Base-by-base conservation (phyloP, 2,797 vertebrate genomes). In the Odontamblyopus rebecca region DNA sequence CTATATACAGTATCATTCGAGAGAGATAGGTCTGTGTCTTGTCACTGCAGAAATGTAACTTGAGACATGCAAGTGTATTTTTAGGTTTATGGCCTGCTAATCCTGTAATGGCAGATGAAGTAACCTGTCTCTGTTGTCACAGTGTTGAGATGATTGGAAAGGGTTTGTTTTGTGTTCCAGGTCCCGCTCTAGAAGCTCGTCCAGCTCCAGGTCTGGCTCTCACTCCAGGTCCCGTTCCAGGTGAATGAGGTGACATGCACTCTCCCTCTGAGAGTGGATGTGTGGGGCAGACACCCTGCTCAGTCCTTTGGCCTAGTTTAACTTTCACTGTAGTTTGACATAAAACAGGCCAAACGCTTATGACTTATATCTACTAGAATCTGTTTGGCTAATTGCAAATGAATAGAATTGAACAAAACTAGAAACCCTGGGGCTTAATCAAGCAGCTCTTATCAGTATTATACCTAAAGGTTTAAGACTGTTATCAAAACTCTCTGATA, bases 181-280 rank as follows among this genome's bases (percentile, higher is more conserved):
- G 93, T 99, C 97, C 93, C 94, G 92, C 76, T 97, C 97, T 93
- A 94, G 97, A 94, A 98, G 96, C 86, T 98, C 97, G 80, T 98
- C 98, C 91, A 97, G 96, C 86, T 99, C 97, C 95, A 95, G 97
- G 87, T 99, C 97, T 91, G 95, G 96, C 85, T 97, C 97, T 92
- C 95, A 93, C 88, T 98, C 98, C 76, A 96, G 94, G 92, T 98
- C 96, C 91, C 95, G 93, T 95, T 99, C 98, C 95, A 99, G 98
- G 97, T 99, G 97, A 99, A 99, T 99, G 95, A 96, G 97, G 96
- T 99, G 95, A 94, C 95, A 93, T 94, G 90, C 96, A 94, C 95
- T 95, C 94, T 88, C 93, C 86, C 82, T 88, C 87, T 90, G 95
- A 94, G 95, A 94, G 96, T 93, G 95, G 90, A 87, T 89, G 92